Conservation (phyloP, 1,140 invertebrate genomes). For the Littorina saxatilis region DNA sequence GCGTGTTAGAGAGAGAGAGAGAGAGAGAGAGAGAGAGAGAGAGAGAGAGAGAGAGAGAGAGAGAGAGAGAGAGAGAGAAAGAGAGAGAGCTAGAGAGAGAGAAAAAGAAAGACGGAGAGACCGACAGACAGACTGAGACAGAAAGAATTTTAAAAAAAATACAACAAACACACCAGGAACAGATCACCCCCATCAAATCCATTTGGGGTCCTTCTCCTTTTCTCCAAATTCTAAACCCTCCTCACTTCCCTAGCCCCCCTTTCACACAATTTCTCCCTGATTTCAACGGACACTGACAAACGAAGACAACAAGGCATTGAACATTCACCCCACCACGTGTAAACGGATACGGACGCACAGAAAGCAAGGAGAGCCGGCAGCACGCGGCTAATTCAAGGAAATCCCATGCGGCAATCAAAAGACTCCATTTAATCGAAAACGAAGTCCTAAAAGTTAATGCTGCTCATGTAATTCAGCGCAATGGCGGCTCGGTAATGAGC, state of each 20-base stretch:
- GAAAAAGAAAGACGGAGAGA: not conserved
- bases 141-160: not conserved
- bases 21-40: too few relatives aligned
- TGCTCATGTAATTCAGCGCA: conserved; percentile 13
- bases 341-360: too few relatives aligned
- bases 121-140: not conserved
- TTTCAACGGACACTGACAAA: too few relatives aligned
- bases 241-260: too few relatives aligned
- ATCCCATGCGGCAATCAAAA: conserved; percentile 9
- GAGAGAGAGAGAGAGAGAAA: not conserved
- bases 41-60: not conserved
- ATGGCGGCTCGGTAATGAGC: not conserved
- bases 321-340: too few relatives aligned
- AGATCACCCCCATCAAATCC: not conserved
- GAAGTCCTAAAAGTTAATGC: conserved; percentile 19
- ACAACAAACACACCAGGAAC: not conserved
- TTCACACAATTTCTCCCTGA: too few relatives aligned
- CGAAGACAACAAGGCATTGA: too few relatives aligned
- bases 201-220: too few relatives aligned
- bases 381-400: not conserved
- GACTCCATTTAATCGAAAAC: conserved; percentile 15
- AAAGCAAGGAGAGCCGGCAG: not conserved
- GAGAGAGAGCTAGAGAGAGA: not conserved
- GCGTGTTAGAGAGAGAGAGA: too few relatives aligned
- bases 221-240: too few relatives aligned